phyloP scores from a whole-genome alignment of 2,797 vertebrate genomes.

The Ctenochaetus hawaiiensis region DNA sequence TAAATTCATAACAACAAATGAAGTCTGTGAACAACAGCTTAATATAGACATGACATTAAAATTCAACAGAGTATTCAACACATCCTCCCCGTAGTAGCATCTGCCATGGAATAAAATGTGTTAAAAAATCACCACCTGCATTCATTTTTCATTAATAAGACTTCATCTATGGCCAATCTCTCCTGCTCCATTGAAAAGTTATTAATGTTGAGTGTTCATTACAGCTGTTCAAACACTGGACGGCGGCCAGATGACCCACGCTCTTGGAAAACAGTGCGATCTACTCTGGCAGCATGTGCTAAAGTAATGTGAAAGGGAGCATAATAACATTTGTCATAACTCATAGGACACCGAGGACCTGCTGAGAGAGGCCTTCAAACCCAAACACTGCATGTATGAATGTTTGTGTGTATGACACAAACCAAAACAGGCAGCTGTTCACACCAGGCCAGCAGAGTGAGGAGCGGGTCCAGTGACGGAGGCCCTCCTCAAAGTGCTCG shows the following conservation, averaged over 20 bases:
- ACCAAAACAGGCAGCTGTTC: constrained; percentile 77
- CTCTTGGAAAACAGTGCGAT: constrained; percentile 89
- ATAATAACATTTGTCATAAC: constrained; percentile 85
- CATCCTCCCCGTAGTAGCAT: constrained; percentile 16
- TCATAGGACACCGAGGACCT: constrained; percentile 73
- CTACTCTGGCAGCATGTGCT: constrained; percentile 85
- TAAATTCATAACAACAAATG: constrained; percentile 55
- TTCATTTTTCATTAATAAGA: constrained; percentile 60
- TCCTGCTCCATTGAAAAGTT: constrained; percentile 66
- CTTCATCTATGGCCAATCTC: constrained; percentile 44
- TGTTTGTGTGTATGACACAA: constrained; percentile 70
- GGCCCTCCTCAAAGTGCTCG: constrained; percentile 71
- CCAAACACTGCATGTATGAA: constrained; percentile 59
- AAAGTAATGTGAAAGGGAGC: constrained; percentile 87
- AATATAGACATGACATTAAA: constrained; percentile 27
- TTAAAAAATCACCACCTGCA: constrained; percentile 41
- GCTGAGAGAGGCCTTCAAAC: constrained; percentile 60
- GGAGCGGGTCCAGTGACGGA: constrained; percentile 61
- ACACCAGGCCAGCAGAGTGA: constrained; percentile 60
- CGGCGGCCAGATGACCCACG: constrained; percentile 88
- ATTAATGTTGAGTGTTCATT: constrained; percentile 86
- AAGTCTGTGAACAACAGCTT: constrained; percentile 35
- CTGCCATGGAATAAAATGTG: constrained; percentile 5
- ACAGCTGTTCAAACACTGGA: constrained; percentile 89
- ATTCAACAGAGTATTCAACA: background rate